These are phyloP conservation scores for Rhingia campestris DNA, from an alignment of 2,888 invertebrate species.

Conservation along the genomic window DNA sequence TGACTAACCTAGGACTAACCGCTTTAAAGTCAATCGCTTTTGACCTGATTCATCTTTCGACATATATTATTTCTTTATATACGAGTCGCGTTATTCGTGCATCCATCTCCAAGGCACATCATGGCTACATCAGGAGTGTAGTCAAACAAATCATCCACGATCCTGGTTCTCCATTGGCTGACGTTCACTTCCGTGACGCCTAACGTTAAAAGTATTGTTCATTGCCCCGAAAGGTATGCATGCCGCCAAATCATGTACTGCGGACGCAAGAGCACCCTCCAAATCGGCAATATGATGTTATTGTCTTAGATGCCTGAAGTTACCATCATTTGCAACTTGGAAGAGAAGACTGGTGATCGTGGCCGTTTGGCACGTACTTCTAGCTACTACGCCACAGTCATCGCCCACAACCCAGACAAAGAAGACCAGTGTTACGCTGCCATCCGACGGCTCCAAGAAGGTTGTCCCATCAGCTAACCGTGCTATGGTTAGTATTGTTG, in stretches of 20 bases:
- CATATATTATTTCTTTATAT: no score
- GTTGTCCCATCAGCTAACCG: constrained; percentile 99
- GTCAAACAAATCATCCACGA: constrained; percentile 99
- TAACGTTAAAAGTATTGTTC: constrained; percentile 98
- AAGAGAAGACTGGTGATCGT: constrained; percentile 99
- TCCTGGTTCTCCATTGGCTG: constrained; percentile 98
- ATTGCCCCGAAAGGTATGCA: constrained; percentile 99
- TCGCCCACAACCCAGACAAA: constrained; percentile 99
- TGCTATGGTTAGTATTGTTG: constrained; percentile 99
- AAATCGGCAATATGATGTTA: constrained; percentile 97
- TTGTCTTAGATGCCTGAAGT: constrained; percentile 99
- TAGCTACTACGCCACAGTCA: constrained; percentile 99
- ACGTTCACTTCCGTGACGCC: constrained; percentile 98
- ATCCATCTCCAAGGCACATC: constrained; percentile 98
- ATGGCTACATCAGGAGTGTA: constrained; percentile 99
- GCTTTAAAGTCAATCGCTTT: no score
- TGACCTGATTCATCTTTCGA: no score
- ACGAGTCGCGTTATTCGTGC: no score
- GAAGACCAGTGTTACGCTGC: constrained; percentile 98
- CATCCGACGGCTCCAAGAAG: constrained; percentile 99
- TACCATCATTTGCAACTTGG: constrained; percentile 99
- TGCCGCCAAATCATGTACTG: constrained; percentile 99
- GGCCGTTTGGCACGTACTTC: constrained; percentile 98
- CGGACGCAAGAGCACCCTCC: constrained; percentile 95
- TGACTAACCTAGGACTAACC: no score